phyloP scores from a whole-genome alignment of 2,797 vertebrate species.

The Poeciliopsis presidionis region DNA sequence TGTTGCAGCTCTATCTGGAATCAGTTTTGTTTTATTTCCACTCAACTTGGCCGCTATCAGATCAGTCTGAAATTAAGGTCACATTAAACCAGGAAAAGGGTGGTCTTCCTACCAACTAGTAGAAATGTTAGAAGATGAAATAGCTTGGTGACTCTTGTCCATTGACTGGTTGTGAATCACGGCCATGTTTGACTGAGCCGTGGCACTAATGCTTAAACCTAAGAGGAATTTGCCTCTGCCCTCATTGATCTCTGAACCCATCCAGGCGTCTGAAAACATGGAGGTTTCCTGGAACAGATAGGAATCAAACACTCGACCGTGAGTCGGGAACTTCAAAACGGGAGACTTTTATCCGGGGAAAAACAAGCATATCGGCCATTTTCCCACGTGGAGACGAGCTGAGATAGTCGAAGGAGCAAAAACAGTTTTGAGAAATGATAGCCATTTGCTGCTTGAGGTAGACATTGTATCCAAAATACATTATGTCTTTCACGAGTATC shows the following conservation, averaged over 20 bases:
- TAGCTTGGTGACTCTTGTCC: neutral
- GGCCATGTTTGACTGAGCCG: constrained; percentile 27
- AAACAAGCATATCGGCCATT: constrained; percentile 44
- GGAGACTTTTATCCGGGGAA: constrained; percentile 69
- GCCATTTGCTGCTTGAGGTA: neutral
- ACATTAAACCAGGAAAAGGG: constrained; percentile 13
- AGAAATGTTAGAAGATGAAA: neutral
- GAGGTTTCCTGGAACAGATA: constrained; percentile 63
- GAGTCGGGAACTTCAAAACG: constrained; percentile 70
- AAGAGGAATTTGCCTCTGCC: constrained; percentile 36
- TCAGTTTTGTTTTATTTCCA: constrained; percentile 18
- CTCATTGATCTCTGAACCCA: constrained; percentile 36
- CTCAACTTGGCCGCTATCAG: constrained; percentile 48
- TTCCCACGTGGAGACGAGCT: constrained; percentile 50
- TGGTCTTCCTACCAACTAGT: neutral
- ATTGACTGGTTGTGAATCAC: constrained; percentile 25
- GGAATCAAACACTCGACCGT: constrained; percentile 37
- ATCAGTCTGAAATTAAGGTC: constrained; percentile 57
- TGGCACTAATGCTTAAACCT: constrained; percentile 18
- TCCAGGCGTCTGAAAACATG: constrained; percentile 29
- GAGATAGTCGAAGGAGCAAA: constrained; percentile 35
- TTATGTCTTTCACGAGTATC: neutral
- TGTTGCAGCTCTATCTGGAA: neutral
- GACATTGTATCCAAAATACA: neutral
- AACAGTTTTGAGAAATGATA: constrained; percentile 12